These are phyloP conservation scores for Paramormyrops kingsleyae DNA, from an alignment of 2,113 vertebrate genomes.

Conservation along the genomic window DNA sequence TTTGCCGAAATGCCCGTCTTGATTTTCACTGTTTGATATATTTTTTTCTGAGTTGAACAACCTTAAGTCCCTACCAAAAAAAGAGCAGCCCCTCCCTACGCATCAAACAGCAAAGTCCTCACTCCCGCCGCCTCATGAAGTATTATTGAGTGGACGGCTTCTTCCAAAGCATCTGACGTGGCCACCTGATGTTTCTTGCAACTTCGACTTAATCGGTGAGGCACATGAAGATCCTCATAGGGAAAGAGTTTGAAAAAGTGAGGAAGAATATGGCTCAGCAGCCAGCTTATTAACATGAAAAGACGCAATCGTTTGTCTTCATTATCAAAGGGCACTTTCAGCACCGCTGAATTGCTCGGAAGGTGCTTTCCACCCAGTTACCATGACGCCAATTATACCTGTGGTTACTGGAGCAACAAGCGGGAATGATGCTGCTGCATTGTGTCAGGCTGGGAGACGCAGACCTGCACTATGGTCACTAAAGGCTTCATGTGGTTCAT, in stretches of 20 bases:
- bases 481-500: background rate
- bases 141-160: background rate
- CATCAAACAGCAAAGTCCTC: background rate
- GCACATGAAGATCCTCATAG: background rate
- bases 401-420: background rate
- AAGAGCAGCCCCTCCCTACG: background rate
- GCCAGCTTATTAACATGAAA: conserved; percentile 24
- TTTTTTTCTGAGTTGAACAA: background rate
- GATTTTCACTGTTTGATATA: background rate
- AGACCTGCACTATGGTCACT: background rate
- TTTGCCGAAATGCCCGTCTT: background rate
- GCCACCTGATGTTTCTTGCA: background rate
- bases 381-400: background rate
- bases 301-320: conserved; percentile 39
- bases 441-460: background rate
- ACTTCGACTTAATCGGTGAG: background rate
- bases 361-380: background rate
- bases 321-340: conserved; percentile 25
- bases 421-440: background rate
- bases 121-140: background rate
- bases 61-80: background rate
- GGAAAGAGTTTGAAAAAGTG: conserved; percentile 14
- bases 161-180: background rate
- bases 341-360: background rate
- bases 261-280: conserved; percentile 11